Evolutionary conservation across 2,797 vertebrate genomes (phyloP), one percentile per base, ranked within the genome.

Genomic region (Enteromius viviparus): DNA sequence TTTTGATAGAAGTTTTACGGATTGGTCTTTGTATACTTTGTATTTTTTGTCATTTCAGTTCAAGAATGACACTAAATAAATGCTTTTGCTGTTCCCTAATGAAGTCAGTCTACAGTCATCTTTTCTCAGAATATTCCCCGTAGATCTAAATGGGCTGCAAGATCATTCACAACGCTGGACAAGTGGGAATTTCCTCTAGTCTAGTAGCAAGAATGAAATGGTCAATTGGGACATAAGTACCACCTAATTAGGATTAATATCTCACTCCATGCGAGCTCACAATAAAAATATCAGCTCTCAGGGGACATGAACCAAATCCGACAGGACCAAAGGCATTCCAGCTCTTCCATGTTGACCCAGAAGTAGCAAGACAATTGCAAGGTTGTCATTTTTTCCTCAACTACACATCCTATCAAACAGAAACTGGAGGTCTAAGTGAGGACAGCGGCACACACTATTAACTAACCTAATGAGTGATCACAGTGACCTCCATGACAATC

Each of bases 241-340:
- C 88, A 88, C 88, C 91, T 95, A 94, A 94, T 94, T 92, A 94
- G 93, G 93, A 95, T 94, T 93, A 94, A 95, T 94, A 93, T 84
- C 89, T 88, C 89, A 89, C 89, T 86, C 83, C 19, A 83, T 88
- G 82, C 89, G 89, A 89, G 89, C 87, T 83, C 84, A 85, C 86
- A 89, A 87, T 92, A 91, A 92, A 91, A 94, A 94, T 92, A 93
- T 90, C 91, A 92, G 85, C 85, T 82, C 92, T 88, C 65, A 0
- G 42, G 92, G 90, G 91, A 90, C 78, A 87, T 89, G 91, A 85
- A 89, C 92, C 91, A 90, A 91, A 92, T 92, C 90, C 90, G 88
- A 93, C 90, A 91, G 87, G 87, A 88, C 88, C 78, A 84, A 89
- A 88, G 89, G 68, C 80, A 83, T 85, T 87, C 68, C 80, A 23